Base-by-base conservation (phyloP, 2,113 vertebrate species). In the Motacilla alba region DNA sequence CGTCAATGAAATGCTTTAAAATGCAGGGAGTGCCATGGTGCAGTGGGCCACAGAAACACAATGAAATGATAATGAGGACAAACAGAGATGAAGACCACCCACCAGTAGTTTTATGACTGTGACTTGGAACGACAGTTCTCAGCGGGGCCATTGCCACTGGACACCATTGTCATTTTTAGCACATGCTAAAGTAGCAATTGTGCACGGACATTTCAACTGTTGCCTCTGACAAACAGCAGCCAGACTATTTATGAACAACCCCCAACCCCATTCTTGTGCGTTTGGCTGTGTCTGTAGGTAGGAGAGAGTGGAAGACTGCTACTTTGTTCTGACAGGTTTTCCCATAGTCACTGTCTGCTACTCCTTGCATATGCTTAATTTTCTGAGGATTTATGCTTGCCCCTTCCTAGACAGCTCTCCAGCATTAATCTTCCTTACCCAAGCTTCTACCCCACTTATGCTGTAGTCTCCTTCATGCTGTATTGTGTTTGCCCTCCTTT, bases 121-220 rank as follows among this genome's bases (percentile, higher is more conserved):
- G 96, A 95, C 97, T 95, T 95, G 96, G 96, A 98, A 95, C 92
- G 93, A 97, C 95, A 96, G 90, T 97, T 97, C 97, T 98, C 98
- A 94, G 94, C 26, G 81, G 96, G 97, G 97, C 97, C 94, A 96
- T 97, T 97, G 96, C 97, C 15, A 96, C 95, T 96, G 97, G 96
- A 97, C 93, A 70, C 97, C 97, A 97, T 97, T 98, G 98, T 98
- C 97, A 96, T 98, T 97, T 98, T 96, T 96, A 98, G 97, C 95
- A 97, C 98, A 97, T 94, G 97, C 94, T 95, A 93, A 97, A 95
- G 95, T 95, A 95, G 90, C 79, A 94, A 87, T 96, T 96, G 97
- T 98, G 96, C 97, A 95, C 27, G 56, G 95, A 81, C 93, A 83
- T 96, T 96, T 97, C 95, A 95, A 97, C 96, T 93, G 97, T 95